Conservation (phyloP, 2,888 invertebrate species). For the Drosophila dives region DNA sequence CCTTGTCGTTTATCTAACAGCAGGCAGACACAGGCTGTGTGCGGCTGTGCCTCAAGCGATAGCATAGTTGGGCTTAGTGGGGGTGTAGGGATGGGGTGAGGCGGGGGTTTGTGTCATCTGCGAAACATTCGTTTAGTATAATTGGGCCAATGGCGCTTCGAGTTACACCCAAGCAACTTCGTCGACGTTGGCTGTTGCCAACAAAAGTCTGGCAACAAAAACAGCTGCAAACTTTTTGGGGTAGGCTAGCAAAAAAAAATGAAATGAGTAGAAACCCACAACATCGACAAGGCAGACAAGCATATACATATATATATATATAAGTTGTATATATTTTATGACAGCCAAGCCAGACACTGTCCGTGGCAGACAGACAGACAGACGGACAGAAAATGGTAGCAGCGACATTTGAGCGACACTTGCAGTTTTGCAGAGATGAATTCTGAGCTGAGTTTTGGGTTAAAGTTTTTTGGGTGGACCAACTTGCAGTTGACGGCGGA, state of each 20-base stretch:
- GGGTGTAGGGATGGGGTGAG: neutral
- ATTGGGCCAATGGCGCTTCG: slow-evolving; percentile 78
- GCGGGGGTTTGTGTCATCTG: slow-evolving; percentile 55
- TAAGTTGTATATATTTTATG: slow-evolving; percentile 79
- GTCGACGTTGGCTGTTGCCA: slow-evolving; percentile 51
- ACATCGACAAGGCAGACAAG: slow-evolving; percentile 50
- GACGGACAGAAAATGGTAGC: slow-evolving; percentile 52
- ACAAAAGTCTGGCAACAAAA: slow-evolving; percentile 69
- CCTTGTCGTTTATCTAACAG: slow-evolving; percentile 76
- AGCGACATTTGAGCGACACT: slow-evolving; percentile 76
- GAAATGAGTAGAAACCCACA: slow-evolving; percentile 31
- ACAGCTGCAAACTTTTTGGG: slow-evolving; percentile 71
- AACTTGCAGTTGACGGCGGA: slow-evolving; percentile 61
- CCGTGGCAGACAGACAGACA: slow-evolving; percentile 16
- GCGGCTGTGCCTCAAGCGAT: slow-evolving; percentile 26
- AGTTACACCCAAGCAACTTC: slow-evolving; percentile 66
- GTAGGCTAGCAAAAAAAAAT: slow-evolving; percentile 26
- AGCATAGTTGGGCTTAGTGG: slow-evolving; percentile 14
- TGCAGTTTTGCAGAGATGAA: slow-evolving; percentile 62
- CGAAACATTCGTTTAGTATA: slow-evolving; percentile 79
- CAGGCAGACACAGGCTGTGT: slow-evolving; percentile 44
- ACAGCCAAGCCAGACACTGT: slow-evolving; percentile 57
- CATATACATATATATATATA: slow-evolving; percentile 35
- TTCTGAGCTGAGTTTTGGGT: slow-evolving; percentile 25
- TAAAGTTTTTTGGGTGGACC: slow-evolving; percentile 44